Evolutionary conservation across 2,797 vertebrate genomes (phyloP), one percentile per base, ranked within the genome.

Genomic region (Eupleurogrammus muticus): DNA sequence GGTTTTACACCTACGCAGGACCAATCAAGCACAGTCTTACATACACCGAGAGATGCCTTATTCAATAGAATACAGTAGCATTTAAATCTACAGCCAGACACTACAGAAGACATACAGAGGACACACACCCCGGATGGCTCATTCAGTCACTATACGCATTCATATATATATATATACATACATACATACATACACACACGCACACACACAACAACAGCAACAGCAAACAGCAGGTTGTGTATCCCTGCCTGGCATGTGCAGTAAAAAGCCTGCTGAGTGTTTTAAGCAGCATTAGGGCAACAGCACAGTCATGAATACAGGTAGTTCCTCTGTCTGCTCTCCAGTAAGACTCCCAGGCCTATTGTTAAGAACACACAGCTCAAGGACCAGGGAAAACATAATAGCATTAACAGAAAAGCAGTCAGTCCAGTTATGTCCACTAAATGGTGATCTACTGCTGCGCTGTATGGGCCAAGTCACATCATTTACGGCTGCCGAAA

Each of bases 191-290:
- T 38, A 64, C 52, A 60, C 19, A 13, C 67, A 69, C 62, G 50
- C 51, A 63, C 68, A 77, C 60, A 28, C 28, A 28, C 28, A 28
- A n/a, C n/a, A n/a, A n/a, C n/a, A n/a, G n/a, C n/a, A n/a, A n/a
- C n/a, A n/a, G n/a, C n/a, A n/a, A n/a, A n/a, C n/a, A n/a, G 87
- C 36, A 44, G 84, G 69, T 78, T 59, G 66, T 73, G 71, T 63
- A 23, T 44, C 64, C 24, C 38, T 20, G 79, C 69, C 74, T 59
- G 66, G 82, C 75, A 74, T 79, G 92, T 93, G 90, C 89, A 89
- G 84, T 85, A 86, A 90, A 91, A 92, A 89, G 87, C 86, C 84
- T 81, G 85, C 80, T 83, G 88, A 92, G 89, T 85, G 85, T 85
- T 88, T 88, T 89, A 89, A 90, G 87, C 87, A 84, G 82, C 81